These are phyloP conservation scores for Caenorhabditis doughertyi DNA, from an alignment of 2,888 invertebrate genomes.

Conservation along the genomic window DNA sequence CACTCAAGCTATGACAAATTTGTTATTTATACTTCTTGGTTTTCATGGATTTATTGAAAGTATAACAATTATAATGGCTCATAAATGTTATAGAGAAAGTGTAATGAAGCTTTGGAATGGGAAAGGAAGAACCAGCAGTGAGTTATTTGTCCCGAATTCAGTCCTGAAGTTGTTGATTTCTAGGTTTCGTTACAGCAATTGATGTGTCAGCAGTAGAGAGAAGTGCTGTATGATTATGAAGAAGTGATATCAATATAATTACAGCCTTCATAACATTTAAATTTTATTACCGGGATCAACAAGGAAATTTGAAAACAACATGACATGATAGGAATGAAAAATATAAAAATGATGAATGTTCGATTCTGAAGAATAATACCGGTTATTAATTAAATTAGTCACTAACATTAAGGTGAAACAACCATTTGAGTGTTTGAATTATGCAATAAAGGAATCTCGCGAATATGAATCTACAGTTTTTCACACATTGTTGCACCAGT, in stretches of 20 bases:
- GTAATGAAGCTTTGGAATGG: background rate
- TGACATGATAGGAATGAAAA: background rate
- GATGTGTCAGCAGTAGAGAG: constrained; percentile 1
- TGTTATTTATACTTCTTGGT: constrained; percentile 5
- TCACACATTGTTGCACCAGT: constrained; percentile 4
- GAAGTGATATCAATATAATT: background rate
- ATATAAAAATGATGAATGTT: constrained; percentile 2
- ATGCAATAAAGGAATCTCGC: background rate
- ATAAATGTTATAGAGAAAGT: constrained; percentile 13
- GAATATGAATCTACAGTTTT: constrained; percentile 9
- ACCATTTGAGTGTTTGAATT: constrained; percentile 3
- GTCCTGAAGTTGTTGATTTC: background rate
- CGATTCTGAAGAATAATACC: background rate
- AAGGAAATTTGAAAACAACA: background rate
- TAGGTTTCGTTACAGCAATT: background rate
- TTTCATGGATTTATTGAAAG: constrained; percentile 28
- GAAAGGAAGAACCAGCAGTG: background rate
- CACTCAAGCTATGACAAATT: constrained; percentile 20
- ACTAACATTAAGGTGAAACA: background rate
- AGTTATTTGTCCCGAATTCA: background rate
- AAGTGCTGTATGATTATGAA: background rate
- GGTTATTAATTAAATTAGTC: constrained; percentile 9
- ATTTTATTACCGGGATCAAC: background rate
- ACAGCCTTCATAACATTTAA: background rate
- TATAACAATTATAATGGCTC: constrained; percentile 9